phyloP scores from a whole-genome alignment of 37 sponge, comb jelly and placozoan species.

The Theonella swinhoei region DNA sequence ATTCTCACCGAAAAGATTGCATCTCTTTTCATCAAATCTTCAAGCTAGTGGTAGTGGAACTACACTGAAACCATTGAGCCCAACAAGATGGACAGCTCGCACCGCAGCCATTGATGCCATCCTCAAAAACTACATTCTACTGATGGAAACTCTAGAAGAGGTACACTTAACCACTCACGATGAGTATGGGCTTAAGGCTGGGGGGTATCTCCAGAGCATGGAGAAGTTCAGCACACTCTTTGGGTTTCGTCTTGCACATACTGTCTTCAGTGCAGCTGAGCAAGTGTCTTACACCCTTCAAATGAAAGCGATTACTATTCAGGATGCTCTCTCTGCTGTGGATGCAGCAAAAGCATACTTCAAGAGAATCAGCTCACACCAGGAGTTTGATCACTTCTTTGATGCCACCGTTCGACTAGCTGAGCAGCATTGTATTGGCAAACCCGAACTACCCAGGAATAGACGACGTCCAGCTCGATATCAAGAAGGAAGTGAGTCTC shows the following conservation, averaged over 20 bases:
- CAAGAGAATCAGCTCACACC: constrained; percentile 18
- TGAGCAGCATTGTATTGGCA: constrained; percentile 16
- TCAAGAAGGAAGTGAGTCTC: constrained; percentile 41
- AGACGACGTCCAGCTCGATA: constrained; percentile 43
- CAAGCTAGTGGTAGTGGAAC: constrained; percentile 15
- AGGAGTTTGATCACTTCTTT: constrained; percentile 54
- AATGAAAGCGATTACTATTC: constrained; percentile 30
- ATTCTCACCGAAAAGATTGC: constrained; percentile 28
- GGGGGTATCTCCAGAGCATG: constrained; percentile 26
- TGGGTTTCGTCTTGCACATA: constrained; percentile 44
- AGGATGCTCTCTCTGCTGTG: constrained; percentile 53
- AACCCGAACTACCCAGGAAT: constrained; percentile 54
- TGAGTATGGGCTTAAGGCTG: constrained; percentile 56
- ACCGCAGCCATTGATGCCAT: constrained; percentile 55
- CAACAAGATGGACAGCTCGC: constrained; percentile 65
- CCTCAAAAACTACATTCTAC: constrained; percentile 27
- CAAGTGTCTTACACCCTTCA: constrained; percentile 37
- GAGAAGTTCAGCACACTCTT: constrained; percentile 43
- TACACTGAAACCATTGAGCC: constrained; percentile 43
- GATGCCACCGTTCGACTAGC: constrained; percentile 15
- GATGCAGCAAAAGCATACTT: constrained; percentile 48
- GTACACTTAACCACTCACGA: constrained; percentile 31
- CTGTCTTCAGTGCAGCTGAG: constrained; percentile 49
- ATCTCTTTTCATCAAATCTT: constrained; percentile 31
- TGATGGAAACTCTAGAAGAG: constrained; percentile 44